A percentile compares a stretch with the other conserved stretches of the same genome.
phyloP scores from a whole-genome alignment of 2,113 vertebrate genomes.

The Calypte anna region DNA sequence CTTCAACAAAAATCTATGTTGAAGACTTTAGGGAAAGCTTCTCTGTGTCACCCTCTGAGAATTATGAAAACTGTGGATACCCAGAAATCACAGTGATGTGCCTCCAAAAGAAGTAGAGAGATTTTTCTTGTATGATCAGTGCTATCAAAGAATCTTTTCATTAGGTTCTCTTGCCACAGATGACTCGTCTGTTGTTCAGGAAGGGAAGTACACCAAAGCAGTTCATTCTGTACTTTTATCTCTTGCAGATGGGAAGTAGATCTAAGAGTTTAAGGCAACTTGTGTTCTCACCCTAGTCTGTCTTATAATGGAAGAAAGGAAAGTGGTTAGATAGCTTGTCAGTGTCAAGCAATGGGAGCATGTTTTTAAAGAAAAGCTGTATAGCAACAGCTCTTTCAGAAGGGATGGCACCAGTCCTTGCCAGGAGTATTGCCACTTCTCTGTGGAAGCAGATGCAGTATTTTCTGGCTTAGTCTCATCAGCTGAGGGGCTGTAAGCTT shows the following conservation, averaged over 20 bases:
- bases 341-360: not conserved
- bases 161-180: constrained; percentile 1
- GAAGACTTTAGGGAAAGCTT: not conserved
- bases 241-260: constrained; percentile 10
- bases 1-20: not conserved
- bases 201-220: constrained; percentile 36
- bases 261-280: constrained; percentile 31
- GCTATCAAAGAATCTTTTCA: constrained; percentile 33
- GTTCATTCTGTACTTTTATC: constrained; percentile 24
- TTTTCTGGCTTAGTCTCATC: not conserved
- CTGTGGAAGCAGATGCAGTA: accelerated
- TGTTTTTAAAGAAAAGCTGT: not conserved
- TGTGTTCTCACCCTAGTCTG: constrained; percentile 4
- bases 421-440: not conserved
- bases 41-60: not conserved
- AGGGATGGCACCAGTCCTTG: not conserved
- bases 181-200: not conserved
- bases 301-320: not conserved
- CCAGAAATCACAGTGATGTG: not conserved
- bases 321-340: not conserved
- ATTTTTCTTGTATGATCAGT: not conserved
- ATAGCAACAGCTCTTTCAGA: not conserved
- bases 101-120: not conserved
- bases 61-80: not conserved
- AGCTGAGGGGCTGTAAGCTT: not conserved